phyloP scores from a whole-genome alignment of 2,797 vertebrate species.

The Clarias fuscus region DNA sequence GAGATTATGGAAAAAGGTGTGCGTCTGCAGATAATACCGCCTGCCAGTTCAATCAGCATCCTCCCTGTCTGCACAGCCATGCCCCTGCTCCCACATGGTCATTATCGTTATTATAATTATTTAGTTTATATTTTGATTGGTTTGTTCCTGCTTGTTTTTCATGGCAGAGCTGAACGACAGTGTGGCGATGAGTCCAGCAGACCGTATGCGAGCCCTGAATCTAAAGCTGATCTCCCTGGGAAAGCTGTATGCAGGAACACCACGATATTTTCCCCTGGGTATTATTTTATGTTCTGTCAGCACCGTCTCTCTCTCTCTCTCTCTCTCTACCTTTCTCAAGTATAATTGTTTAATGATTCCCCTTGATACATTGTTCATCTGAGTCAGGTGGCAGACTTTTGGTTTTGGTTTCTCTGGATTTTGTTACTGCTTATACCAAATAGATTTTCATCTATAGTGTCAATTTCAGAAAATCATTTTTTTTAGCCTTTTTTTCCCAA shows the following conservation, averaged over 20 bases:
- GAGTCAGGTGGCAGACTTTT: conserved; percentile 55
- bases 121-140: too few relatives aligned
- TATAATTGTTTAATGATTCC: conserved; percentile 56
- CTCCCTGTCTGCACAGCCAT: too few relatives aligned
- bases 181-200: conserved; percentile 81
- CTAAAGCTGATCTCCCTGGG: conserved; percentile 92
- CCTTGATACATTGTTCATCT: conserved; percentile 42
- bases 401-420: conserved; percentile 30
- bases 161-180: conserved; percentile 84
- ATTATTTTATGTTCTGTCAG: conserved; percentile 52
- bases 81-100: background rate
- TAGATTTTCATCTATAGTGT: background rate
- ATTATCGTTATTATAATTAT: background rate
- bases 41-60: background rate
- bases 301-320: conserved; percentile 46
- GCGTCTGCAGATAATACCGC: background rate
- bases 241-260: conserved; percentile 91
- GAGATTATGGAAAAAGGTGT: conserved; percentile 95
- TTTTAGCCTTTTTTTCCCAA: too few relatives aligned
- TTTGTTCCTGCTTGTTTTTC: conserved; percentile 36
- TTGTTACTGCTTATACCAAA: background rate
- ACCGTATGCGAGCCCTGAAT: conserved; percentile 91
- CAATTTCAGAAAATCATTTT: background rate
- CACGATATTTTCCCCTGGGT: conserved; percentile 95
- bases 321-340: conserved; percentile 49